phyloP scores from a whole-genome alignment of 2,888 invertebrate species.

The Aleiodes testaceus region DNA sequence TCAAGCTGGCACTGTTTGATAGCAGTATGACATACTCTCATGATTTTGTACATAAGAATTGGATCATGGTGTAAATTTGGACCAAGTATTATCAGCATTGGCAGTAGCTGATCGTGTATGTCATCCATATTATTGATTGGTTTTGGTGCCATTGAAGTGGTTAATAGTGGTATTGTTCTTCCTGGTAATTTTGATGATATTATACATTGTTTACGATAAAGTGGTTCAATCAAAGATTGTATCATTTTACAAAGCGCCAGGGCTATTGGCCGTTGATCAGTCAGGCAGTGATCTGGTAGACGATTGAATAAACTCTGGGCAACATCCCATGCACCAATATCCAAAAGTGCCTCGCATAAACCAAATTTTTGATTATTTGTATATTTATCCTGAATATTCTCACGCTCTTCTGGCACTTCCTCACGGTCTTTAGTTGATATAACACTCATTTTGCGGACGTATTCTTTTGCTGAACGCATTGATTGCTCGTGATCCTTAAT shows the following conservation, averaged over 20 bases:
- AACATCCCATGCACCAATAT: conserved; percentile 92
- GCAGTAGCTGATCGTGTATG: conserved; percentile 84
- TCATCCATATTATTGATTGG: conserved; percentile 82
- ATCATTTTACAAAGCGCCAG: conserved; percentile 85
- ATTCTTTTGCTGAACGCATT: conserved; percentile 87
- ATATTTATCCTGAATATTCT: conserved; percentile 76
- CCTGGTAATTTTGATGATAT: conserved; percentile 82
- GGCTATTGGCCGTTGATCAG: conserved; percentile 86
- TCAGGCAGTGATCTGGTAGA: conserved; percentile 86
- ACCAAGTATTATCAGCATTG: conserved; percentile 89
- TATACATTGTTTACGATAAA: conserved; percentile 87
- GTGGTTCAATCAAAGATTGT: conserved; percentile 88
- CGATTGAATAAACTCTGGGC: conserved; percentile 86
- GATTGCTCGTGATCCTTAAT: conserved; percentile 87
- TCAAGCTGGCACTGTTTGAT: conserved; percentile 68
- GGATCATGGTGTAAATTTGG: conserved; percentile 92
- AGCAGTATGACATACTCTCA: conserved; percentile 73
- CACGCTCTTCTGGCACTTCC: conserved; percentile 80
- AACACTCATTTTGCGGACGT: conserved; percentile 88
- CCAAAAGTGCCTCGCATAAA: conserved; percentile 89
- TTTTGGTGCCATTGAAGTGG: conserved; percentile 78
- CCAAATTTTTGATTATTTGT: conserved; percentile 94
- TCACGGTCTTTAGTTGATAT: conserved; percentile 88
- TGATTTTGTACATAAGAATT: conserved; percentile 90
- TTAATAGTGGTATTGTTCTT: conserved; percentile 71